A percentile compares a stretch with the other conserved stretches of the same genome.
Evolutionary conservation across 2,888 invertebrate species (phyloP).

Genomic region (Luffia ferchaultella): DNA sequence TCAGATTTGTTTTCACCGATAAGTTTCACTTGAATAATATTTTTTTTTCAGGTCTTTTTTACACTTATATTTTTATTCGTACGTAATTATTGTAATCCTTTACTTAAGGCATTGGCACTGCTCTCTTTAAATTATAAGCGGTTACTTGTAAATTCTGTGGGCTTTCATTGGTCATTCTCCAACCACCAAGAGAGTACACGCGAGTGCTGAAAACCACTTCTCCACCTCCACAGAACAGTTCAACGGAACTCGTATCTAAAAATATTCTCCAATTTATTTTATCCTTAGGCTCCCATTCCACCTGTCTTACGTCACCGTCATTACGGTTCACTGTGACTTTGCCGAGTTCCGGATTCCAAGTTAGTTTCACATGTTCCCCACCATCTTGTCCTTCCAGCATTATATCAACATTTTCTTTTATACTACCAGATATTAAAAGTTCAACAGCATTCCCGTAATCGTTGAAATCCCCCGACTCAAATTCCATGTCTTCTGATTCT

Average conservation of each 20-base stretch:
- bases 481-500: constrained; percentile 14
- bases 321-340: constrained; percentile 40
- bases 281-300: constrained; percentile 38
- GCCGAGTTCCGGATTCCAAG: constrained; percentile 18
- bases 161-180: constrained; percentile 39
- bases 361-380: constrained; percentile 25
- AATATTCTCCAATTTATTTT: constrained; percentile 38
- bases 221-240: constrained; percentile 53
- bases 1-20: too few relatives aligned
- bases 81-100: too few relatives aligned
- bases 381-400: constrained; percentile 26
- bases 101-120: too few relatives aligned
- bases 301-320: constrained; percentile 39
- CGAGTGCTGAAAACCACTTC: constrained; percentile 54
- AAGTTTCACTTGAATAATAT: too few relatives aligned
- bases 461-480: constrained; percentile 20
- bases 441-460: constrained; percentile 39
- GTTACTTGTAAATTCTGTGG: constrained; percentile 26
- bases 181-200: constrained; percentile 39
- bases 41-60: too few relatives aligned
- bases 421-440: constrained; percentile 30
- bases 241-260: constrained; percentile 47
- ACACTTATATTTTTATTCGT: too few relatives aligned
- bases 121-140: neutral
- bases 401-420: constrained; percentile 4